Percentiles rank a stretch among this genome's conserved stretches.
Evolutionary conservation across 2,888 invertebrate genomes (phyloP).

Genomic region (Ommatoiulus sabulosus): DNA sequence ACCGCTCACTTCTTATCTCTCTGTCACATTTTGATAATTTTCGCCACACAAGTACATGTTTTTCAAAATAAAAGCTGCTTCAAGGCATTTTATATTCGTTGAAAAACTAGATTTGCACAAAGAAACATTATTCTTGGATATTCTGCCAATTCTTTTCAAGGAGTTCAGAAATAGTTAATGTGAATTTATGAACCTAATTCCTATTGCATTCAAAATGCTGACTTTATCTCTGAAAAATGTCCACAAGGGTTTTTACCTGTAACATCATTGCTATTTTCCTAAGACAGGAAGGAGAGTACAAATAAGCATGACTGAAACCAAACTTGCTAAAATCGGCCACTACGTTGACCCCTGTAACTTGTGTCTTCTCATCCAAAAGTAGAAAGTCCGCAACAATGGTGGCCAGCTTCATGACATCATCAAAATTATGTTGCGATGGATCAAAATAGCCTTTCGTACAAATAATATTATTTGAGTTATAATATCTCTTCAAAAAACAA

Average conservation of each 20-base stretch:
- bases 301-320: background rate
- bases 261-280: background rate
- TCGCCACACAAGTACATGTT: too few species aligned
- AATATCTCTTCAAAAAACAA: background rate
- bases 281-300: background rate
- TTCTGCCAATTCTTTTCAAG: too few species aligned
- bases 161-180: too few species aligned
- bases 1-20: too few species aligned
- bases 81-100: too few species aligned
- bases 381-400: background rate
- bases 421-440: background rate
- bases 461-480: background rate
- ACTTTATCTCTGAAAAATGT: background rate
- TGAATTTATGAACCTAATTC: too few species aligned
- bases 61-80: too few species aligned
- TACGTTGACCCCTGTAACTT: background rate
- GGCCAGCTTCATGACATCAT: background rate
- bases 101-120: too few species aligned
- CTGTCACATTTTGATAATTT: too few species aligned
- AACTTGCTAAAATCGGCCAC: background rate
- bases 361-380: background rate
- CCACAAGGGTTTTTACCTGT: background rate
- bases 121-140: too few species aligned
- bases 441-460: background rate
- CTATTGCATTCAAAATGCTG: background rate